Evolutionary conservation across 2,113 vertebrate species (phyloP).

Genomic region (Dasypus novemcinctus): DNA sequence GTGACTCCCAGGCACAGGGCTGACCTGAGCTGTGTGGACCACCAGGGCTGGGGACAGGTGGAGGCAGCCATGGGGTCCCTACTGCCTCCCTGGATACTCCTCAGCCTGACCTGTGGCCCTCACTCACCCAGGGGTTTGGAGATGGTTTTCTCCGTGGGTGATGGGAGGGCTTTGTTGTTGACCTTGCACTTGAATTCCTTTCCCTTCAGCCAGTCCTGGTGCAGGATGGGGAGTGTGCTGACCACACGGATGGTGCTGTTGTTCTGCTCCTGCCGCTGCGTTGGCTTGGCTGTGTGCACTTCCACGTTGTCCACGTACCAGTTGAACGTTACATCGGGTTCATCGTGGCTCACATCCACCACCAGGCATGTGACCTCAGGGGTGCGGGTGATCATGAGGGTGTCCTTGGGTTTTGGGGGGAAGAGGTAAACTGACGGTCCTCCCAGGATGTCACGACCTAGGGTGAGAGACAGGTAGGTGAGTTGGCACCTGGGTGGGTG

Average conservation of each 20-base stretch:
- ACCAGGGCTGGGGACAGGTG: too few relatives aligned
- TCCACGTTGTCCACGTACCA: neutral
- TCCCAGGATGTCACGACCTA: fast-evolving
- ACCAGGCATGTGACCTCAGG: slow-evolving; percentile 53
- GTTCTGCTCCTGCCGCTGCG: fast-evolving
- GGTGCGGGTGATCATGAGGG: neutral
- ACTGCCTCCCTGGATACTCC: too few relatives aligned
- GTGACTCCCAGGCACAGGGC: neutral
- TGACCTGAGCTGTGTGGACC: neutral
- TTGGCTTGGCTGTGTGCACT: fast-evolving
- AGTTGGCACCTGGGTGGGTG: neutral
- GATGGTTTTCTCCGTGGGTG: neutral
- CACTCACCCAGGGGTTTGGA: slow-evolving; percentile 28
- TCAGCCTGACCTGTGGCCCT: too few relatives aligned
- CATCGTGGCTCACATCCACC: neutral
- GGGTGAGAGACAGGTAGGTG: neutral
- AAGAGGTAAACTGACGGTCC: slow-evolving; percentile 59
- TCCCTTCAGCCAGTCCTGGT: slow-evolving; percentile 65
- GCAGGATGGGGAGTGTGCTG: neutral
- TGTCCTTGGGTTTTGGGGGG: slow-evolving; percentile 61
- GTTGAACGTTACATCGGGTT: neutral
- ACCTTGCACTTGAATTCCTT: slow-evolving; percentile 70
- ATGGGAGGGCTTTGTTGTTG: neutral
- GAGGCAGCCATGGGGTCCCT: too few relatives aligned
- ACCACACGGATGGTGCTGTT: slow-evolving; percentile 63